Evolutionary conservation across 1,140 invertebrate species (phyloP).

Genomic region (Procambarus virginalis): DNA sequence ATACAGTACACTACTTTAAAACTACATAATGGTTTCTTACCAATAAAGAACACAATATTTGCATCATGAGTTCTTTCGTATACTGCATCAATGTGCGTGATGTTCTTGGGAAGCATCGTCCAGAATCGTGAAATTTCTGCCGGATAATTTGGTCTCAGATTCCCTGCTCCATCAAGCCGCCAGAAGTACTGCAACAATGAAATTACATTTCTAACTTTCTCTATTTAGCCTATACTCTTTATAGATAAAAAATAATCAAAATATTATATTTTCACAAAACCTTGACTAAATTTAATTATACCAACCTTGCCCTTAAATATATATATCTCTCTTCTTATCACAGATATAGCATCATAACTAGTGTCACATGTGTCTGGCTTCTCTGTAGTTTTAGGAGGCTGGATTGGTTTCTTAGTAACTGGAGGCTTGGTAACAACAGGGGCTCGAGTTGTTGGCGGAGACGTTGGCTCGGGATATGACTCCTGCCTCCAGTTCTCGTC

Average conservation of each 20-base stretch:
- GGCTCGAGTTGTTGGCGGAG: slow-evolving; percentile 73
- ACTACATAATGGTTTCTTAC: slow-evolving; percentile 72
- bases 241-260: not conserved
- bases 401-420: slow-evolving; percentile 48
- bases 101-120: slow-evolving; percentile 79
- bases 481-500: slow-evolving; percentile 71
- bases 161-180: slow-evolving; percentile 72
- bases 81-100: slow-evolving; percentile 91
- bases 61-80: slow-evolving; percentile 88
- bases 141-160: slow-evolving; percentile 71
- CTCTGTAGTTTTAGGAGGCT: slow-evolving; percentile 22
- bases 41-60: slow-evolving; percentile 93
- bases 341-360: slow-evolving; percentile 75
- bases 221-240: no score
- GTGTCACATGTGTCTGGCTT: slow-evolving; percentile 72
- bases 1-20: not conserved
- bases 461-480: slow-evolving; percentile 74
- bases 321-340: slow-evolving; percentile 76
- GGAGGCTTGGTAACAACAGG: slow-evolving; percentile 20
- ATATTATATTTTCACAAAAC: slow-evolving; percentile 2
- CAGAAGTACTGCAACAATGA: slow-evolving; percentile 75
- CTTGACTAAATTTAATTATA: not conserved
- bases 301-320: slow-evolving; percentile 76
- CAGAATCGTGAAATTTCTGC: slow-evolving; percentile 75
- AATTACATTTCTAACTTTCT: not conserved